Percentiles rank a stretch among this genome's conserved stretches.
Evolutionary conservation across 2,888 invertebrate species (phyloP).

Genomic region (Epirrhoe alternata): DNA sequence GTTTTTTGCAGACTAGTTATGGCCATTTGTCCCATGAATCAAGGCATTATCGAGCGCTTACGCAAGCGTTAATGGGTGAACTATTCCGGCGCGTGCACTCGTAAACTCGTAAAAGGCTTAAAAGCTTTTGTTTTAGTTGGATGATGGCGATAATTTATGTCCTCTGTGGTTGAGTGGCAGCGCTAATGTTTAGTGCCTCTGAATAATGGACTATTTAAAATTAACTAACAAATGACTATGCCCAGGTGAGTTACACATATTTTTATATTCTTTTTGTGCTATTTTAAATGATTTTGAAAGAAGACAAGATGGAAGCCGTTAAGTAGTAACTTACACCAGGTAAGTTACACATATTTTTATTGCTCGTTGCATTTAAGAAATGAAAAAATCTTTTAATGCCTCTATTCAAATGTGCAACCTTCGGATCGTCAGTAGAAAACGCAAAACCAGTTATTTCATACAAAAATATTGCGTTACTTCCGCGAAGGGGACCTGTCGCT

Average conservation of each 20-base stretch:
- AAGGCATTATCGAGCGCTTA: constrained; percentile 21
- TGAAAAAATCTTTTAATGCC: too few species aligned
- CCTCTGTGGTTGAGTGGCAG: constrained; percentile 14
- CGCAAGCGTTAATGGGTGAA: constrained; percentile 17
- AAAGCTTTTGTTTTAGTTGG: constrained; percentile 19
- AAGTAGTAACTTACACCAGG: too few species aligned
- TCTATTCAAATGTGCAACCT: too few species aligned
- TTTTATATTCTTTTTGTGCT: background rate
- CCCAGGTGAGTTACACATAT: background rate
- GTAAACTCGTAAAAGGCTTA: constrained; percentile 23
- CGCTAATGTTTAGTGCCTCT: constrained; percentile 1
- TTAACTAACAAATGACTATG: background rate
- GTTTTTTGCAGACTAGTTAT: background rate
- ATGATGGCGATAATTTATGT: constrained; percentile 10
- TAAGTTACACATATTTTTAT: too few species aligned
- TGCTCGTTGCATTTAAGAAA: too few species aligned
- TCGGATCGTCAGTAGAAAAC: too few species aligned
- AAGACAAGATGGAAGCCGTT: too few species aligned
- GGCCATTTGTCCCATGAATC: constrained; percentile 8
- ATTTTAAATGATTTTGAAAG: too few species aligned
- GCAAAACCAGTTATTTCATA: too few species aligned
- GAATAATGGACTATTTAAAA: constrained; percentile 7
- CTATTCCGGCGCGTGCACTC: constrained; percentile 16
- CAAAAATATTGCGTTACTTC: too few species aligned
- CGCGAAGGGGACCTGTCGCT: constrained; percentile 7